These are phyloP conservation scores for Oryzias woworae DNA, from an alignment of 2,113 vertebrate species.

Conservation along the genomic window DNA sequence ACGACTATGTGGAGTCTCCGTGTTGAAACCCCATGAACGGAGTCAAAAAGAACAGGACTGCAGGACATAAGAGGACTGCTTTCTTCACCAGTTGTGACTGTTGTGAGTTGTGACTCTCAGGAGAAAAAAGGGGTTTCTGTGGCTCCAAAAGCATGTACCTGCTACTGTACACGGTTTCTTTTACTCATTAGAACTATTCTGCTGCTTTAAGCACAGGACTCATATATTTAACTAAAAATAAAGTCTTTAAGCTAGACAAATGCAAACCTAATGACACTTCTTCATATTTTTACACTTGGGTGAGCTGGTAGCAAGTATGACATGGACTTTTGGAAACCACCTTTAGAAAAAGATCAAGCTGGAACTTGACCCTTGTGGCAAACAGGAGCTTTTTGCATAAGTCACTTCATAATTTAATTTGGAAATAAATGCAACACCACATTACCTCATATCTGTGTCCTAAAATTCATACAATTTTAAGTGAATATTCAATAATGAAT, in stretches of 20 bases:
- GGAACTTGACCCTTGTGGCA: slow-evolving; percentile 77
- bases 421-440: slow-evolving; percentile 38
- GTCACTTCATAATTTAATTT: slow-evolving; percentile 37
- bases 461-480: slow-evolving; percentile 26
- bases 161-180: slow-evolving; percentile 26
- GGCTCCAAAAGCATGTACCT: slow-evolving; percentile 18
- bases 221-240: slow-evolving; percentile 32
- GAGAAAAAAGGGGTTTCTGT: slow-evolving; percentile 7
- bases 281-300: slow-evolving; percentile 16
- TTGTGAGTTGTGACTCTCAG: slow-evolving; percentile 16
- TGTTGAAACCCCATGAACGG: slow-evolving; percentile 74
- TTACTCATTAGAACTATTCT: slow-evolving; percentile 21
- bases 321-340: slow-evolving; percentile 11
- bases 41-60: not conserved
- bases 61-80: slow-evolving; percentile 1
- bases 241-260: slow-evolving; percentile 19
- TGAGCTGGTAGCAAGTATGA: slow-evolving; percentile 13
- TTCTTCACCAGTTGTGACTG: slow-evolving; percentile 19
- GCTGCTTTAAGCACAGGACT: slow-evolving; percentile 30
- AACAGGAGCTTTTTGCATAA: slow-evolving; percentile 57
- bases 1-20: slow-evolving; percentile 96
- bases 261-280: slow-evolving; percentile 18
- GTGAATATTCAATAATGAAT: slow-evolving; percentile 23
- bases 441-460: slow-evolving; percentile 63
- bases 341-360: slow-evolving; percentile 75